Base-by-base conservation (phyloP, 1,140 invertebrate genomes). In the Cardiocondyla obscurior region DNA sequence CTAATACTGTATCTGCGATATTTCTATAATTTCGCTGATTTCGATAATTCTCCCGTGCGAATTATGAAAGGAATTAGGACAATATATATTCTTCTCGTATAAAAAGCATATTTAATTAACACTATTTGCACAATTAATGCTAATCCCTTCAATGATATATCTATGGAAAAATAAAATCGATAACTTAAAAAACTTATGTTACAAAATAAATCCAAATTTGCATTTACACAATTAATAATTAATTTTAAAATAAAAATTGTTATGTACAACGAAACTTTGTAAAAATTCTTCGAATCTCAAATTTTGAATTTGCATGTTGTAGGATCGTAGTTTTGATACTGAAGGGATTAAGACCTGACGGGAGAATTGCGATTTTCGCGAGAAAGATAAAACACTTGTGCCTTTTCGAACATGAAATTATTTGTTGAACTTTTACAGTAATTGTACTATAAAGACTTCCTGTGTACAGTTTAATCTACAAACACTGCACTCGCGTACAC, bases 351-450 rank as follows among this genome's bases (percentile, higher is more conserved):
- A 33, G n/a, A n/a, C 19, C 3, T 46, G 58, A 57, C 60, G 46
- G 19, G 39, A 72, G 46, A 77, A n/a, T 76, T 44, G 0, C 30
- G 46, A 62, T 87, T 87, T 84, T 22, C 8, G 44, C 53, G 10
- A 81, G 28, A 10, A 12, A 46, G 53, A 87, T 19, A 67, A 74
- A 65, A 88, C 83, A 90, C 65, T 90, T 77, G 87, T 90, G 89
- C 89, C 89, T 90, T 90, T 90, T 87, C 39, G 64, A 84, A 81
- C 81, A 82, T 88, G 64, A 87, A 57, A 51, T 87, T 81, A 85
- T 79, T 81, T 89, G 62, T 58, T 85, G 60, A 77, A 58, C 39
- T 58, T 77, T 85, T 87, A 87, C 60, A 39, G 33, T 64, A 42
- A 33, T 65, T 51, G 57, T 51, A 33, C 8, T 42, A 58, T 51